Evolutionary conservation across 1,140 invertebrate genomes (phyloP), one percentile per base, ranked within the genome.

Genomic region (Bicyclus anynana): DNA sequence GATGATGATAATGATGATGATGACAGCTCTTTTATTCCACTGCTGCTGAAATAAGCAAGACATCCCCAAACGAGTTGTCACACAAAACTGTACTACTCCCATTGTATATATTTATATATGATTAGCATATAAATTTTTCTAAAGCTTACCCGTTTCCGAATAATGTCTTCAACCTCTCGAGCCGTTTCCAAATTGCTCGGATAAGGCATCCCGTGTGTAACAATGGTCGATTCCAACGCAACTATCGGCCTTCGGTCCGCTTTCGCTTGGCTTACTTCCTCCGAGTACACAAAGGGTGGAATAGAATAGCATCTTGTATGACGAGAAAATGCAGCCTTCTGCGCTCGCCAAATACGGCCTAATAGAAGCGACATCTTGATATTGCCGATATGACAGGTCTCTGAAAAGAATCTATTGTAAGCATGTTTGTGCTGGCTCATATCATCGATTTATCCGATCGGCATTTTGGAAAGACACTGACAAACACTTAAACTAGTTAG

Each of bases 131-230:
- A n/a, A n/a, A 35, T 35, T 2, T 5, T 12, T 3, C 2, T 35
- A n/a, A 27, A 42, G 71, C 72, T 84, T 80, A 95, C 94, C 86
- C 92, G 84, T 72, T 91, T 67, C 64, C 93, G 91, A 4, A 99
- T 91, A 53, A 94, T 92, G 55, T 94, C 77, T 89, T 99, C 96
- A 0, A 99, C 94, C 75, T 92, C 87, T 12, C 93, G 29, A 3
- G 97, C 97, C 21, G 96, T 98, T 63, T 94, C 86, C 42, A 98
- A 89, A 90, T 99, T 99, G 29, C 95, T 84, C 0, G 98, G 98
- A 89, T 93, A 96, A 0, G 98, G 98, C 95, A 99, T 97, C 37
- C 98, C 98, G 90, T 99, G 98, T 1, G 98, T 99, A 38, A 99
- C 97, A 46, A 99, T 98, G 2, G 98, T 98, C 10, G 97, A 98